A percentile compares a stretch with the other conserved stretches of the same genome.
phyloP scores from a whole-genome alignment of 2,888 invertebrate genomes.

The Agrotis ipsilon region DNA sequence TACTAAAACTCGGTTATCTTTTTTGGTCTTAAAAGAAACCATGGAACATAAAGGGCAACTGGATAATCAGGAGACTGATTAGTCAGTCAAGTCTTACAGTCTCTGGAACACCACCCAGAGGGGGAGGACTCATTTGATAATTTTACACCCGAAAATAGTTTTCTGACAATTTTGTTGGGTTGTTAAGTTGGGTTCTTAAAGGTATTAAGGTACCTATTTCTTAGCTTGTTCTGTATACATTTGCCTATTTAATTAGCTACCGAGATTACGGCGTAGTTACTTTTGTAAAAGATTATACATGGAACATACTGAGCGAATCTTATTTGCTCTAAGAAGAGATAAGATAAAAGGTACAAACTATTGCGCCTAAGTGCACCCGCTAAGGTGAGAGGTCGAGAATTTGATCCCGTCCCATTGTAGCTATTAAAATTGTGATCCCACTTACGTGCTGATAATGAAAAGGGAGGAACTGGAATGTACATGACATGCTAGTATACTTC shows the following conservation, averaged over 20 bases:
- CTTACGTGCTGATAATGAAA: neutral
- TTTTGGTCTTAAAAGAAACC: no score
- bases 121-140: no score
- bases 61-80: no score
- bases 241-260: neutral
- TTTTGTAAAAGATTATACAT: neutral
- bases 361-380: neutral
- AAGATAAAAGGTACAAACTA: slow-evolving; percentile 1
- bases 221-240: slow-evolving; percentile 1
- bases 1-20: no score
- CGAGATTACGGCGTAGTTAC: neutral
- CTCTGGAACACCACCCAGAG: no score
- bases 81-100: no score
- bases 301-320: neutral
- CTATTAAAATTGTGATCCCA: neutral
- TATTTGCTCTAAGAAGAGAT: slow-evolving; percentile 15
- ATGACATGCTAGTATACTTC: neutral
- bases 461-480: neutral
- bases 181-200: no score
- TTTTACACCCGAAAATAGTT: no score
- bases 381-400: slow-evolving; percentile 3
- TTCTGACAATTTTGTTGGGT: no score
- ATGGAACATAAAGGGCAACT: no score
- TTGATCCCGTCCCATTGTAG: neutral
- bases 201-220: neutral